Conservation (phyloP, 2,113 vertebrate genomes). For the Nothobranchius furzeri region DNA sequence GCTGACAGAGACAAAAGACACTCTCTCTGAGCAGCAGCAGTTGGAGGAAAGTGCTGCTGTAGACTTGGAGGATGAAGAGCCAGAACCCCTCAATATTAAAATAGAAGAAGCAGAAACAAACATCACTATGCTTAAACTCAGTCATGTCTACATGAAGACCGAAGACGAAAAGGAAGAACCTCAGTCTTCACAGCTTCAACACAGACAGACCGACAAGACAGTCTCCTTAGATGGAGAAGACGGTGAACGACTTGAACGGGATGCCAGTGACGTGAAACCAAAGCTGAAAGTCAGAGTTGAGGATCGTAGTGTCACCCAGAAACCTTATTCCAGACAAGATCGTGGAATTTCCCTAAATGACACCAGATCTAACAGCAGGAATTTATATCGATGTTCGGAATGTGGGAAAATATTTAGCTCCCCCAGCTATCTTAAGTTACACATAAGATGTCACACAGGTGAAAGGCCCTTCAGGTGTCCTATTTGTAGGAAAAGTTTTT, state of each 20-base stretch:
- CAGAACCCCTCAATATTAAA: neutral
- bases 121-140: neutral
- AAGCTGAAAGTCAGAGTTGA: neutral
- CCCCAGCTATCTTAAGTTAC: conserved; percentile 7
- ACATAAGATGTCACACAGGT: conserved; percentile 43
- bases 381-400: conserved; percentile 24
- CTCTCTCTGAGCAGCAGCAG: neutral
- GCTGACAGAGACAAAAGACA: conserved; percentile 1
- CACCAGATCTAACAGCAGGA: neutral
- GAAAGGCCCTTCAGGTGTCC: conserved; percentile 39
- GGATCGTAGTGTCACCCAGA: neutral
- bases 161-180: conserved; percentile 2
- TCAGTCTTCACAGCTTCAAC: conserved; percentile 7
- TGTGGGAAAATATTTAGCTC: conserved; percentile 31
- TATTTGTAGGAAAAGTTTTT: conserved; percentile 40
- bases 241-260: neutral
- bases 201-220: neutral
- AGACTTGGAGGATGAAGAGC: neutral
- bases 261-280: neutral
- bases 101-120: neutral
- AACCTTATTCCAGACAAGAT: neutral
- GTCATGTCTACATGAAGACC: conserved; percentile 1
- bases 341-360: neutral
- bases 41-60: neutral
- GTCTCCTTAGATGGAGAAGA: neutral